Evolutionary conservation across 2,888 invertebrate genomes (phyloP).

Genomic region (Nomada lathburiana): DNA sequence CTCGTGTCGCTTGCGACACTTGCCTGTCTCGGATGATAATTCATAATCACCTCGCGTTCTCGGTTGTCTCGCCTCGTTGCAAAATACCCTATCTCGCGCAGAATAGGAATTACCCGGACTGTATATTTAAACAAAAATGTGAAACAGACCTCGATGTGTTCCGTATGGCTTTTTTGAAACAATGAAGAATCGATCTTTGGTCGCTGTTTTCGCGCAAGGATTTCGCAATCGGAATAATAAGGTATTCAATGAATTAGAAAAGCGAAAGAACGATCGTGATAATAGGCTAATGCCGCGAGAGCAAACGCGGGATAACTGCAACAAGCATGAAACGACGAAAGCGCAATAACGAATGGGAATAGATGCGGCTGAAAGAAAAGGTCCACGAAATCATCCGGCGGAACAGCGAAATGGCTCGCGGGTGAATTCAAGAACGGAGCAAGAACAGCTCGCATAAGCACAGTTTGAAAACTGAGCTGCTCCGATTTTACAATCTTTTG

Average conservation of each 20-base stretch:
- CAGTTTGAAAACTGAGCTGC: slow-evolving; percentile 19
- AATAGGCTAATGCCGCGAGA: neutral
- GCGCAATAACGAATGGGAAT: neutral
- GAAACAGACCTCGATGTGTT: no score
- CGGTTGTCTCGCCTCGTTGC: no score
- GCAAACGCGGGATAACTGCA: neutral
- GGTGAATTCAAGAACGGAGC: neutral
- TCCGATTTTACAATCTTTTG: slow-evolving; percentile 38
- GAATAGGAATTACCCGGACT: neutral
- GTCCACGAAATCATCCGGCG: neutral
- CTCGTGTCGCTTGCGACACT: slow-evolving; percentile 4
- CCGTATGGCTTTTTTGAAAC: no score
- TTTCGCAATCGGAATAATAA: no score
- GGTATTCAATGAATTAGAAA: no score
- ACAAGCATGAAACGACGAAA: neutral
- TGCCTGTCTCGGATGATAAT: slow-evolving; percentile 6
- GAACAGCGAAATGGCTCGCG: neutral
- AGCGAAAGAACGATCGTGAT: no score
- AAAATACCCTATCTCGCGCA: no score
- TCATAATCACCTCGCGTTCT: neutral
- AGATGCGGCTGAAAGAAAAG: neutral
- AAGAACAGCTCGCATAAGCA: slow-evolving; percentile 7
- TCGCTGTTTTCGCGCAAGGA: no score
- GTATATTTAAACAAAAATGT: neutral
- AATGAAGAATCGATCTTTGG: no score